Evolutionary conservation across 2,113 vertebrate species (phyloP).

Genomic region (Nyctibius bracteatus): DNA sequence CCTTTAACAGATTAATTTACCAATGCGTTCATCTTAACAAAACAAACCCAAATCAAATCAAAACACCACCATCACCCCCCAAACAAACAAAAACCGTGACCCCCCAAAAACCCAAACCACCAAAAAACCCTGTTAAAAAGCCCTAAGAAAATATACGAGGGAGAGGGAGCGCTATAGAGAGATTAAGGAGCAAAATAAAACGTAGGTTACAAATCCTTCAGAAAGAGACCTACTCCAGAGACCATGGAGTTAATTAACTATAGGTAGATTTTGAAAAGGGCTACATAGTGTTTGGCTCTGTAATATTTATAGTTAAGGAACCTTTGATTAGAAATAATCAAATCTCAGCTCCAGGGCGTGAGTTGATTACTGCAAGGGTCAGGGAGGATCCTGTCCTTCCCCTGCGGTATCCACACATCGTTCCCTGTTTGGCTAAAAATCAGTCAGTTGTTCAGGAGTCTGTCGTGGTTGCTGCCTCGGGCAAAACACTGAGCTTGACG

Average conservation of each 20-base stretch:
- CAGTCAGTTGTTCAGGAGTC: neutral
- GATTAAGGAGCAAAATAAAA: neutral
- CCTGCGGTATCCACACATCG: accelerated
- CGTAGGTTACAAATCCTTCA: neutral
- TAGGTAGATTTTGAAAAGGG: neutral
- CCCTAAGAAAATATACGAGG: neutral
- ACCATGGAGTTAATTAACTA: neutral
- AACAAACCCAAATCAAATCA: neutral
- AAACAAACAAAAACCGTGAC: neutral
- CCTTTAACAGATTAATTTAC: neutral
- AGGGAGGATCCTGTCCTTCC: neutral
- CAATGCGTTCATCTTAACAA: neutral
- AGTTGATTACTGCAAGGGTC: neutral
- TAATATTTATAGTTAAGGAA: neutral
- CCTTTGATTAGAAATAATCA: neutral
- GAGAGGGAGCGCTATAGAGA: neutral
- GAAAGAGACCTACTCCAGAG: neutral
- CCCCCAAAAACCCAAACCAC: neutral
- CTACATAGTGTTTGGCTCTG: neutral
- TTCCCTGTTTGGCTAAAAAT: neutral
- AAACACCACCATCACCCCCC: neutral
- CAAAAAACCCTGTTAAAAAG: neutral
- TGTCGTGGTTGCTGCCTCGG: neutral
- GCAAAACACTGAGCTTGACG: neutral
- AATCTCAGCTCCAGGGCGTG: neutral